Percentiles rank a stretch among this genome's conserved stretches.
phyloP scores from a whole-genome alignment of 2,797 vertebrate genomes.

The Nannoperca obscura region DNA sequence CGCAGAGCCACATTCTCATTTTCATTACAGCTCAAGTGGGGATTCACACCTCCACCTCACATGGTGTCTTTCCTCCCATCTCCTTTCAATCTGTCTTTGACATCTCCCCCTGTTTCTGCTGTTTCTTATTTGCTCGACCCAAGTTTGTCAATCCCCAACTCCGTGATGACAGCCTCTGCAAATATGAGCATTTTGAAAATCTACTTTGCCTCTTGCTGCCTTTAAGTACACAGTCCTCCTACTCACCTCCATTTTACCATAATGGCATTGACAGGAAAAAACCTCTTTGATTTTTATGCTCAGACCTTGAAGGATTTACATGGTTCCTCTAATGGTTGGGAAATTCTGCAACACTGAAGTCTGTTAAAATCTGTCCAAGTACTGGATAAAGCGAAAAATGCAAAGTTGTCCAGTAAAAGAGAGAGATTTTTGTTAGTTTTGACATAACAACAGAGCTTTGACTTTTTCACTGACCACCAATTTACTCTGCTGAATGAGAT shows the following conservation, averaged over 20 bases:
- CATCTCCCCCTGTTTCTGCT: slow-evolving; percentile 32
- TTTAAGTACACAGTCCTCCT: slow-evolving; percentile 5
- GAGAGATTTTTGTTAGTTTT: slow-evolving; percentile 16
- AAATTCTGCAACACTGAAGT: slow-evolving; percentile 20
- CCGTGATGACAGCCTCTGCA: background rate
- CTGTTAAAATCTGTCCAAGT: slow-evolving; percentile 49
- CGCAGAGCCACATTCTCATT: slow-evolving; percentile 67
- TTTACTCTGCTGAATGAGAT: background rate
- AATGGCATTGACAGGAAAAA: slow-evolving; percentile 28
- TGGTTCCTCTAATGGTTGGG: slow-evolving; percentile 21
- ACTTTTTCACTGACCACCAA: slow-evolving; percentile 4
- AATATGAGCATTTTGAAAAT: slow-evolving; percentile 20
- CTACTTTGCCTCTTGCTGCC: slow-evolving; percentile 7
- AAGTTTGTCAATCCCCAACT: slow-evolving; percentile 27
- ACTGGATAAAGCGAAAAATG: slow-evolving; percentile 22
- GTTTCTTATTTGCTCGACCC: slow-evolving; percentile 8
- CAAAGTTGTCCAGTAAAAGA: background rate
- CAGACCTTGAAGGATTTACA: slow-evolving; percentile 54
- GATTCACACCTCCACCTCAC: slow-evolving; percentile 66
- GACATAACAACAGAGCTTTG: slow-evolving; percentile 5
- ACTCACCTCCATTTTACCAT: slow-evolving; percentile 19
- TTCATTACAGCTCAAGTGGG: slow-evolving; percentile 71
- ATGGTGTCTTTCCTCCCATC: slow-evolving; percentile 32
- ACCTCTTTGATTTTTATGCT: slow-evolving; percentile 18
- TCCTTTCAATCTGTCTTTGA: slow-evolving; percentile 31